Percentiles rank a stretch among this genome's conserved stretches.
phyloP scores from a whole-genome alignment of 2,113 vertebrate genomes.

The Casuarius casuarius region DNA sequence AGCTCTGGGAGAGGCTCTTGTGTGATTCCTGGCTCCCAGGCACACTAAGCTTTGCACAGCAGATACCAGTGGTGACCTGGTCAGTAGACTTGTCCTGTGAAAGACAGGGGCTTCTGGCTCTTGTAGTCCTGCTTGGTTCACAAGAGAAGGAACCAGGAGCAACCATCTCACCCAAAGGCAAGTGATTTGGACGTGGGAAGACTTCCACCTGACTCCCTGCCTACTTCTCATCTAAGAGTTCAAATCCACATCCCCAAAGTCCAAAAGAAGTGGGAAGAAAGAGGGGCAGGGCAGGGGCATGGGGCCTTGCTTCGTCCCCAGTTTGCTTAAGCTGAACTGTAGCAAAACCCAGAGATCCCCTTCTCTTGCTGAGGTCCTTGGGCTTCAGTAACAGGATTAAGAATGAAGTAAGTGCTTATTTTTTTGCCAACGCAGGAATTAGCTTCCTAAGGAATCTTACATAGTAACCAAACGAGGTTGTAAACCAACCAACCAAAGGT shows the following conservation, averaged over 20 bases:
- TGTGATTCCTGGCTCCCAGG: background rate
- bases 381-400: background rate
- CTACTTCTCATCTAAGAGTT: background rate
- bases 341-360: background rate
- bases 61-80: background rate
- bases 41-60: background rate
- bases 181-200: background rate
- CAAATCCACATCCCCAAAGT: background rate
- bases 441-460: background rate
- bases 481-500: background rate
- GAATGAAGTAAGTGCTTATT: background rate
- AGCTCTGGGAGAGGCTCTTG: background rate
- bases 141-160: background rate
- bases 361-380: background rate
- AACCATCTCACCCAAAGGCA: background rate
- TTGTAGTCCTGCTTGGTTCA: background rate
- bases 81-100: background rate
- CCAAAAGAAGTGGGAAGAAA: background rate
- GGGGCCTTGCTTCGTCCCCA: background rate
- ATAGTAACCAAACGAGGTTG: background rate
- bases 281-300: background rate
- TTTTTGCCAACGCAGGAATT: background rate
- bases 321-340: background rate
- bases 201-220: background rate
- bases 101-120: background rate